Base-by-base conservation (phyloP, 1,140 invertebrate genomes). In the Laodelphax striatellus region DNA sequence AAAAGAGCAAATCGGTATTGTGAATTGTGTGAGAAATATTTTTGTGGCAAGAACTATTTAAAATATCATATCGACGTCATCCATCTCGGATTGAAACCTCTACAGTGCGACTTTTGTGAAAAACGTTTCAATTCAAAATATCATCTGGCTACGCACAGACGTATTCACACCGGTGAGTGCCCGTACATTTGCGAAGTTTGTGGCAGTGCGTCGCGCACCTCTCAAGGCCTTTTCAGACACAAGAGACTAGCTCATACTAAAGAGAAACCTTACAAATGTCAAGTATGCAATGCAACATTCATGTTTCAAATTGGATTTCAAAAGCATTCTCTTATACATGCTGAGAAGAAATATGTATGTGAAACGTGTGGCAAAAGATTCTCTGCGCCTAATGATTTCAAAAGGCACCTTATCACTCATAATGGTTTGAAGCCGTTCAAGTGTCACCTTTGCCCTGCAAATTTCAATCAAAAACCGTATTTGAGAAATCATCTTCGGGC, bases 191-290 rank as follows among this genome's bases (percentile, higher is more conserved):
- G 84, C 65, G 74, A 80, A 55, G 66, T 79, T 8, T 86, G 84
- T 67, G 72, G 76, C 2, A 76, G 76, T 54, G 64, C 74, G 1
- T 85, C 84, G 68, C 76, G 74, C 24, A 79, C 81, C 22, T 78
- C 79, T 62, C n/a, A n/a, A n/a, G 77, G 75, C 1, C 77, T 77
- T 0, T 65, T 81, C 0, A 78, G n/a, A n/a, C n/a, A n/a, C n/a
- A n/a, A n/a, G n/a, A n/a, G n/a, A 76, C 56, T 77, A 78, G 1
- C 79, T 81, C 86, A 88, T 68, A 83, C 81, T 0, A 80, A 80
- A 5, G 82, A 86, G 58, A 77, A 82, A 60, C 83, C 85, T 3
- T 82, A 81, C 70, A 71, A 70, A 5, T 88, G 86, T 68, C 73
- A 75, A 6, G 67, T 78, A 8, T 88, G 87, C 69, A 75, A 75